Percentiles rank a stretch among this genome's conserved stretches.
phyloP scores from a whole-genome alignment of 1,140 invertebrate species.

The Samia ricini region DNA sequence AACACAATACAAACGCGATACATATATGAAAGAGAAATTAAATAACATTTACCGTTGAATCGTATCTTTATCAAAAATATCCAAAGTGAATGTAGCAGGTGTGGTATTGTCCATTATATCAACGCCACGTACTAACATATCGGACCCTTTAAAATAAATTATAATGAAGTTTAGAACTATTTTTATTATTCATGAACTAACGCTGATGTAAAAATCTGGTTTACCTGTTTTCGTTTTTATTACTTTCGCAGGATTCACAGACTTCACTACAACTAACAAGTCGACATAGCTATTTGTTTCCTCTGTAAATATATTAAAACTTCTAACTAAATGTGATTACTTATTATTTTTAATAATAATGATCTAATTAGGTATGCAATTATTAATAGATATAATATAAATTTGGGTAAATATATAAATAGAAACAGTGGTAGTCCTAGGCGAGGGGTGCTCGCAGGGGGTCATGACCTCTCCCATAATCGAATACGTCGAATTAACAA shows the following conservation, averaged over 20 bases:
- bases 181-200: not conserved
- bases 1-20: not conserved
- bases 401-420: no score
- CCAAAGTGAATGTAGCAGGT: constrained; percentile 61
- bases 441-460: no score
- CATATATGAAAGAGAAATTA: not conserved
- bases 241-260: constrained; percentile 65
- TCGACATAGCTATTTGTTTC: constrained; percentile 62
- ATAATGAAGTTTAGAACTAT: not conserved
- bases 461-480: no score
- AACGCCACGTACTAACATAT: constrained; percentile 66
- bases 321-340: not conserved
- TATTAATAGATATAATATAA: no score
- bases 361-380: no score
- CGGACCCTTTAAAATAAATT: constrained; percentile 41
- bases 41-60: constrained; percentile 57
- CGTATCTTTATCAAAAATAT: constrained; percentile 75
- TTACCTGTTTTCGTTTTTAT: constrained; percentile 72
- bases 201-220: not conserved
- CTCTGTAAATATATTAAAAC: constrained; percentile 19
- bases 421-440: no score
- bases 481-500: no score
- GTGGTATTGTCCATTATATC: constrained; percentile 77
- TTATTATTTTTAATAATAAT: not conserved
- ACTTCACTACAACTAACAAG: constrained; percentile 76